A percentile compares a stretch with the other conserved stretches of the same genome.
phyloP scores from a whole-genome alignment of 64 coral and sea anemone species.

The Pocillopora damicornis region DNA sequence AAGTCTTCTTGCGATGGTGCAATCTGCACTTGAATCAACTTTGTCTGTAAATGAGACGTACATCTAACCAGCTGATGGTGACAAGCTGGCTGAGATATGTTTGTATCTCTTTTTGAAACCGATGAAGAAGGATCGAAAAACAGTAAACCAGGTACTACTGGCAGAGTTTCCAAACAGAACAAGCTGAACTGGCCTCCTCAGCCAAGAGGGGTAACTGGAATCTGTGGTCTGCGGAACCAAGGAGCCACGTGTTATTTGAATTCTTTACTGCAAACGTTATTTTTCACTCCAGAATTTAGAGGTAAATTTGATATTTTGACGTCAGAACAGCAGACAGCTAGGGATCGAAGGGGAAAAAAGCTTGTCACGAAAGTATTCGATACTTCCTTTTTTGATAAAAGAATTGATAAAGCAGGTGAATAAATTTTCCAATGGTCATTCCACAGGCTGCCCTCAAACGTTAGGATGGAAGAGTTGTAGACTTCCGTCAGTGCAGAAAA shows the following conservation, averaged over 20 bases:
- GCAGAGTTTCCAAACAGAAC: background rate
- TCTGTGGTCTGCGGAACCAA: slow-evolving; percentile 84
- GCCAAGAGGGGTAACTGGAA: slow-evolving; percentile 50
- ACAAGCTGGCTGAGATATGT: slow-evolving; percentile 38
- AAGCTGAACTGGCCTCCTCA: slow-evolving; percentile 20
- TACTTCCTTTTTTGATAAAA: too few relatives aligned
- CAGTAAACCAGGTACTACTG: background rate
- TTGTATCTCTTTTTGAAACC: slow-evolving; percentile 64
- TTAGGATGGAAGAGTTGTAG: too few relatives aligned
- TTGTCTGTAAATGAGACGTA: background rate
- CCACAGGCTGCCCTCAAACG: too few relatives aligned
- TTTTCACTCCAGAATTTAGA: slow-evolving; percentile 84
- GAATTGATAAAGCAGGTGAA: too few relatives aligned
- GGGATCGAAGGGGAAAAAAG: too few relatives aligned
- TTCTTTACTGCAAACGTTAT: slow-evolving; percentile 77
- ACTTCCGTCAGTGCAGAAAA: too few relatives aligned
- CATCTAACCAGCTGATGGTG: background rate
- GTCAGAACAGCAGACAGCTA: too few relatives aligned
- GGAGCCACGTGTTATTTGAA: slow-evolving; percentile 91
- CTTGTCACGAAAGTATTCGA: too few relatives aligned
- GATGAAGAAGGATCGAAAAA: slow-evolving; percentile 28
- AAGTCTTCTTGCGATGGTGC: slow-evolving; percentile 1
- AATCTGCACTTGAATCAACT: background rate
- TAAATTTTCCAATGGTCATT: too few relatives aligned
- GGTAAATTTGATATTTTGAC: slow-evolving; percentile 20